These are phyloP conservation scores for Mobula birostris DNA, from an alignment of 2,113 vertebrate genomes.

Conservation along the genomic window DNA sequence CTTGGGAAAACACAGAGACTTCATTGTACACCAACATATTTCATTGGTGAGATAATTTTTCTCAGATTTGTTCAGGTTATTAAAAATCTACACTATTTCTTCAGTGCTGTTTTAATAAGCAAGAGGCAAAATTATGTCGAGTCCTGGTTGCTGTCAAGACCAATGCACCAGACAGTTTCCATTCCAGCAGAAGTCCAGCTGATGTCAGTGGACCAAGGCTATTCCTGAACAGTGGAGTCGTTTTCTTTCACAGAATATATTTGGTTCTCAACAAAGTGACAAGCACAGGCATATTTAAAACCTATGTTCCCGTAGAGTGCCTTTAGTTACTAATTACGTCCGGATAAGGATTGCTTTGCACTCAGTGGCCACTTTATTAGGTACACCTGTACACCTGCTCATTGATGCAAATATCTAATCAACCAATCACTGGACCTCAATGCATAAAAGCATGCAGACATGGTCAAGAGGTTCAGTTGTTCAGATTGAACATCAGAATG, in stretches of 20 bases:
- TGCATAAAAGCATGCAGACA: too few species aligned
- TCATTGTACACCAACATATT: slow-evolving; percentile 27
- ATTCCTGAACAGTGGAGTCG: background rate
- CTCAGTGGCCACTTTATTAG: too few species aligned
- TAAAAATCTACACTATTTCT: slow-evolving; percentile 34
- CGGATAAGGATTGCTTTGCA: background rate
- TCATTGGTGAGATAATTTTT: slow-evolving; percentile 13
- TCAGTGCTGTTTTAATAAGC: slow-evolving; percentile 27
- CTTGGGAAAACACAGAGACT: slow-evolving; percentile 25
- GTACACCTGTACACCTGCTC: too few species aligned
- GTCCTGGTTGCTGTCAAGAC: background rate
- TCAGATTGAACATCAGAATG: too few species aligned
- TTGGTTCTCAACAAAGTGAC: background rate
- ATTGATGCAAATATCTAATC: too few species aligned
- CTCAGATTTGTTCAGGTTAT: slow-evolving; percentile 31
- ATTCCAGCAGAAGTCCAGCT: background rate
- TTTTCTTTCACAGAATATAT: background rate
- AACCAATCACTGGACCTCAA: too few species aligned
- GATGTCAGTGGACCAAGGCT: background rate
- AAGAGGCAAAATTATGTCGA: background rate
- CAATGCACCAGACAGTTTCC: background rate
- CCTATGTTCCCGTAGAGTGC: too few species aligned
- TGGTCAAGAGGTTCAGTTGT: too few species aligned
- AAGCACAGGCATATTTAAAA: background rate
- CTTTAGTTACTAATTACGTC: background rate